Percentiles rank a stretch among this genome's conserved stretches.
phyloP scores from a whole-genome alignment of 2,797 vertebrate genomes.

The Urosaurus nigricauda region DNA sequence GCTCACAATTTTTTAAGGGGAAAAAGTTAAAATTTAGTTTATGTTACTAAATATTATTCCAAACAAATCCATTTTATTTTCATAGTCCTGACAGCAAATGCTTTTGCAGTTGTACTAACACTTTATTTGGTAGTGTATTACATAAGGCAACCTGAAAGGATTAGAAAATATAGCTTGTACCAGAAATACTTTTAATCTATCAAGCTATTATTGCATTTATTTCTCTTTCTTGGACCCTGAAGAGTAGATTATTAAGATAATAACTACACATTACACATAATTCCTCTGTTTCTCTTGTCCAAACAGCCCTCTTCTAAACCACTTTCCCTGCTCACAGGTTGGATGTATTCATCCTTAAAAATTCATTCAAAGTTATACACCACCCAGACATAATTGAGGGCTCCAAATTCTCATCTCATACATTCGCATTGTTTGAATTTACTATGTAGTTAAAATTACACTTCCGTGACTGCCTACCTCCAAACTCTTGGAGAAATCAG shows the following conservation, averaged over 20 bases:
- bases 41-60: conserved; percentile 54
- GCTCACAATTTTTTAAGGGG: conserved; percentile 26
- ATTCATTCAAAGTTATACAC: neutral
- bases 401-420: neutral
- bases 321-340: neutral
- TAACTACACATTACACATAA: neutral
- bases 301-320: neutral
- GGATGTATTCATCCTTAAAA: neutral
- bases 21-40: conserved; percentile 54
- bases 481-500: neutral
- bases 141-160: conserved; percentile 43
- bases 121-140: conserved; percentile 14
- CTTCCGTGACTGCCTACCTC: no score
- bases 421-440: neutral
- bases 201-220: conserved; percentile 27
- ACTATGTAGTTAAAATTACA: no score
- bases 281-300: neutral
- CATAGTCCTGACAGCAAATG: conserved; percentile 9
- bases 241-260: neutral
- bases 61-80: conserved; percentile 36
- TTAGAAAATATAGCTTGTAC: conserved; percentile 21
- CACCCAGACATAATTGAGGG: neutral
- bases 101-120: conserved; percentile 51
- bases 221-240: neutral
- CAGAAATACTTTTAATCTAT: neutral